Conservation (phyloP, 2,113 vertebrate genomes). For the Datnioides undecimradiatus region DNA sequence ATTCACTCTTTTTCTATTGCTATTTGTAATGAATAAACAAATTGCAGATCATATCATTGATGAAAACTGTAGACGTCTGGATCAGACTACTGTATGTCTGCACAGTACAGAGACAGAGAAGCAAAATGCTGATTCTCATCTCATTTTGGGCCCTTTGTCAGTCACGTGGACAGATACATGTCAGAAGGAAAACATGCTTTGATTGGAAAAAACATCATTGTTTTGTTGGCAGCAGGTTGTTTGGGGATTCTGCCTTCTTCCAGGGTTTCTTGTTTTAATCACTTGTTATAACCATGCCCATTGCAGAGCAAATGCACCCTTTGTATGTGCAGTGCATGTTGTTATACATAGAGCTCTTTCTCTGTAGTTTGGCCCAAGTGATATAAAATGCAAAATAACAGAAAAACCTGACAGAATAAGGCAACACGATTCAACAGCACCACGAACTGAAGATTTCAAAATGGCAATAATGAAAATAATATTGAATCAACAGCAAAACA, state of each 20-base stretch:
- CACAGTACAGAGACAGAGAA: neutral
- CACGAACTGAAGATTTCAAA: neutral
- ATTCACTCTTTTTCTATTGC: neutral
- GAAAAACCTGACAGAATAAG: neutral
- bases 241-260: neutral
- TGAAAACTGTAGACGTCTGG: neutral
- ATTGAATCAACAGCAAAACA: neutral
- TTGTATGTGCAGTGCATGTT: neutral
- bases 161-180: neutral
- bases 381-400: neutral
- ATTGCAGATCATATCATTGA: neutral
- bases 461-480: neutral
- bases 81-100: too few species aligned
- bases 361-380: neutral
- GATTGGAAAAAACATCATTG: neutral
- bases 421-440: neutral
- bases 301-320: neutral
- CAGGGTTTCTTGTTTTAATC: neutral
- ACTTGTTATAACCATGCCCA: neutral
- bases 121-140: neutral
- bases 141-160: neutral
- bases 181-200: neutral
- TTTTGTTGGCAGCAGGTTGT: neutral
- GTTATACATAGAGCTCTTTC: too few species aligned
- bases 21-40: neutral